phyloP scores from a whole-genome alignment of 2,888 invertebrate species.

The Xestia c-nigrum region DNA sequence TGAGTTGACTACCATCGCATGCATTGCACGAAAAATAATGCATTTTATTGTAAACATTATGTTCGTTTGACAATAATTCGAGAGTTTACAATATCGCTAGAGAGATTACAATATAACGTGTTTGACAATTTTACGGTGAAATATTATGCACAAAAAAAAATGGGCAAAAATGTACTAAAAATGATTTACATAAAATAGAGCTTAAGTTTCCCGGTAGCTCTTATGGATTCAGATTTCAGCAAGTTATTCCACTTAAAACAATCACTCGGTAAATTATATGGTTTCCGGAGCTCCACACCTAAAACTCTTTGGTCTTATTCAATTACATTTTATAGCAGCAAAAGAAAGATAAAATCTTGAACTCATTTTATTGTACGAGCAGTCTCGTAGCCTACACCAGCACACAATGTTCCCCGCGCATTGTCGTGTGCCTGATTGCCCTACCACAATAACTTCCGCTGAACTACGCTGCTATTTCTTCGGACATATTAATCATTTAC shows the following conservation, averaged over 20 bases:
- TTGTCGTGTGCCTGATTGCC: constrained; percentile 31
- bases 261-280: not conserved
- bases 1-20: too few species aligned
- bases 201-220: not conserved
- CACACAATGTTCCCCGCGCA: not conserved
- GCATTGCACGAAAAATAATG: too few species aligned
- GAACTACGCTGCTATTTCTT: constrained; percentile 32
- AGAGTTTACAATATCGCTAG: too few species aligned
- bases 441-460: constrained; percentile 19
- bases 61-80: too few species aligned
- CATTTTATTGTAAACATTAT: too few species aligned
- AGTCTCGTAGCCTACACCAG: not conserved
- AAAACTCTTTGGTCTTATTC: not conserved
- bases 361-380: not conserved
- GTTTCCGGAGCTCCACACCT: not conserved
- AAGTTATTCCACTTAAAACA: not conserved
- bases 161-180: not conserved
- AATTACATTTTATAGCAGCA: not conserved
- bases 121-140: too few species aligned
- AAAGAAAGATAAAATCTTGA: not conserved
- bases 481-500: constrained; percentile 53
- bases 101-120: too few species aligned
- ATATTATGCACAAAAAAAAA: not conserved
- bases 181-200: not conserved
- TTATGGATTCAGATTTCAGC: not conserved